These are phyloP conservation scores for Idaea dimidiata DNA, from an alignment of 2,888 invertebrate species.

Conservation along the genomic window DNA sequence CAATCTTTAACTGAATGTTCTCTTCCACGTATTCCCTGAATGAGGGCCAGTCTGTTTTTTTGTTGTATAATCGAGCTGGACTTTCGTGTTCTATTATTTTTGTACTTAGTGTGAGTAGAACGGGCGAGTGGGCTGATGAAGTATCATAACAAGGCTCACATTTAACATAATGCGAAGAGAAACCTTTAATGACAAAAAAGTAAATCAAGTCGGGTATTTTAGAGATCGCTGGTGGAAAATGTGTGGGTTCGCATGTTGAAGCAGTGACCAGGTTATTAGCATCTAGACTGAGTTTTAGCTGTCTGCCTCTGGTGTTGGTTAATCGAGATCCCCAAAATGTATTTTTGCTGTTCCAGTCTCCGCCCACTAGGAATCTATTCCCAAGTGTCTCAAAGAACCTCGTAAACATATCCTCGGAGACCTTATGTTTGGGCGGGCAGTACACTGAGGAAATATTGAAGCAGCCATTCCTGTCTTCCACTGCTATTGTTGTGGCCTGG, in stretches of 20 bases:
- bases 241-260: too few species aligned
- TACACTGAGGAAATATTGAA: slow-evolving; percentile 12
- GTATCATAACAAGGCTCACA: slow-evolving; percentile 17
- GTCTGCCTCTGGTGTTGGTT: too few species aligned
- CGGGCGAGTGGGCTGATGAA: slow-evolving; percentile 22
- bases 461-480: slow-evolving; percentile 4
- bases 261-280: too few species aligned
- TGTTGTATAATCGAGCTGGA: slow-evolving; percentile 11
- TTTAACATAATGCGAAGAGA: too few species aligned
- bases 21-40: slow-evolving; percentile 14
- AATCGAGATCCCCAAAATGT: slow-evolving; percentile 18
- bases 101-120: slow-evolving; percentile 14
- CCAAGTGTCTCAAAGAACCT: background rate
- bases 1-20: slow-evolving; percentile 12
- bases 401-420: slow-evolving; percentile 6
- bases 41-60: slow-evolving; percentile 20
- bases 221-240: too few species aligned
- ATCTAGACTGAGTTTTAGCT: too few species aligned
- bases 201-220: too few species aligned
- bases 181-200: too few species aligned
- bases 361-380: background rate
- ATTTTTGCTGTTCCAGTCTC: slow-evolving; percentile 27
- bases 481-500: slow-evolving; percentile 14
- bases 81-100: slow-evolving; percentile 5
- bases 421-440: slow-evolving; percentile 12